phyloP scores from a whole-genome alignment of 1,140 invertebrate genomes.

The Babylonia areolata region DNA sequence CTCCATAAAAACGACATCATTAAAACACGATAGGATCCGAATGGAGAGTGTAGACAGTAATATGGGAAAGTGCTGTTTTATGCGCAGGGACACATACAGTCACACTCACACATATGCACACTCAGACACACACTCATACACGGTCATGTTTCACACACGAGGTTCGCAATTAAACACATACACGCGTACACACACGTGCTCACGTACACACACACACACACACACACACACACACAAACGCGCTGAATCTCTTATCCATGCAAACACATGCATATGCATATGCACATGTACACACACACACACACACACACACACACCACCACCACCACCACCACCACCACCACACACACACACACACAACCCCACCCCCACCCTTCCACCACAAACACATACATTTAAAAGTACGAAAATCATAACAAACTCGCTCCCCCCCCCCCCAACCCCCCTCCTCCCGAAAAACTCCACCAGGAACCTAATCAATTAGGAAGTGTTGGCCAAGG shows the following conservation, averaged over 20 bases:
- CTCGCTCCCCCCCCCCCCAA: no score
- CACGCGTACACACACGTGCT: slow-evolving; percentile 11
- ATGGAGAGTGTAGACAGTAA: no score
- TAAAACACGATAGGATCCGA: no score
- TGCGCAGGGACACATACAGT: neutral
- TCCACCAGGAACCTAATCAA: no score
- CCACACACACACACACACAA: neutral
- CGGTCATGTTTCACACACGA: no score
- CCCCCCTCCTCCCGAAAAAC: no score
- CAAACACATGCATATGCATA: neutral
- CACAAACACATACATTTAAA: neutral
- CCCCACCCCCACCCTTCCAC: neutral
- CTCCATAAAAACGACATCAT: no score
- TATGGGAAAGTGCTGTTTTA: no score
- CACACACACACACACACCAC: neutral
- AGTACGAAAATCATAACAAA: no score
- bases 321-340: no score
- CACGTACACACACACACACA: slow-evolving; percentile 17
- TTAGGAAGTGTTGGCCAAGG: no score
- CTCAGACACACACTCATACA: neutral
- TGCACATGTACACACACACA: neutral
- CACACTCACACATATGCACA: slow-evolving; percentile 18
- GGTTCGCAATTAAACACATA: slow-evolving; percentile 3
- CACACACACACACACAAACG: slow-evolving; percentile 1
- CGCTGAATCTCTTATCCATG: neutral